These are phyloP conservation scores for Mayetiola destructor DNA, from an alignment of 2,888 invertebrate species.

Conservation along the genomic window DNA sequence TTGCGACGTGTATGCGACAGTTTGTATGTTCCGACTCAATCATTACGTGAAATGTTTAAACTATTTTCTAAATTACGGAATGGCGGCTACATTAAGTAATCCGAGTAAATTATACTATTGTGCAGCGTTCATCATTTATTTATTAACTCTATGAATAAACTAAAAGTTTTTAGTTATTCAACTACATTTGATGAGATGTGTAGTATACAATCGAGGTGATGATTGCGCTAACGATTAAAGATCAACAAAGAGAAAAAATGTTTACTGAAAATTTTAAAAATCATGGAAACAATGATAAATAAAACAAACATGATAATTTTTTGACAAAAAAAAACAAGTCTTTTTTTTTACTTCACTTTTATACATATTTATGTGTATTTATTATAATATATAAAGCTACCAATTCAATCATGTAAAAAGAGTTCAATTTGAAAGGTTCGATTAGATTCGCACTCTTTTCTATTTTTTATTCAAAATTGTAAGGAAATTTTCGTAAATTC, in stretches of 20 bases:
- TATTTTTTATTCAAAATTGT: slow-evolving; percentile 5
- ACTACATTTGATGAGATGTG: neutral
- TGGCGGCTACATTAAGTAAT: slow-evolving; percentile 6
- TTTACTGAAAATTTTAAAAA: slow-evolving; percentile 3
- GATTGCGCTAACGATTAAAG: neutral
- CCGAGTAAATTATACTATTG: neutral
- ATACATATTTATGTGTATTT: neutral
- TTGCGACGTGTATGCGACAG: slow-evolving; percentile 3
- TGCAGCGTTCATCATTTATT: neutral
- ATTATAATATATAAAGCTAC: slow-evolving; percentile 8
- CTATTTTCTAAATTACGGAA: slow-evolving; percentile 8
- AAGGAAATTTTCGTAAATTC: slow-evolving; percentile 1
- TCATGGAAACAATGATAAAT: slow-evolving; percentile 1
- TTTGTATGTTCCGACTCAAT: slow-evolving; percentile 8
- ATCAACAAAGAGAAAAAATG: neutral
- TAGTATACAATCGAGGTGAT: neutral
- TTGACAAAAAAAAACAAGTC: slow-evolving; percentile 8
- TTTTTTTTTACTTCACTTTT: slow-evolving; percentile 2
- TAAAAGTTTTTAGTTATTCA: neutral
- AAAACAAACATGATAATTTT: neutral
- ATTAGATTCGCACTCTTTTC: slow-evolving; percentile 5
- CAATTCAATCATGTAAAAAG: slow-evolving; percentile 5
- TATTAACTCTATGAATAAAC: slow-evolving; percentile 1
- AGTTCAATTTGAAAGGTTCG: slow-evolving; percentile 5
- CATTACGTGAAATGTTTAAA: slow-evolving; percentile 1